Percentiles rank a stretch among this genome's conserved stretches.
Conservation (phyloP, 2,797 vertebrate genomes). For the Lepilemur ruficaudatus region DNA sequence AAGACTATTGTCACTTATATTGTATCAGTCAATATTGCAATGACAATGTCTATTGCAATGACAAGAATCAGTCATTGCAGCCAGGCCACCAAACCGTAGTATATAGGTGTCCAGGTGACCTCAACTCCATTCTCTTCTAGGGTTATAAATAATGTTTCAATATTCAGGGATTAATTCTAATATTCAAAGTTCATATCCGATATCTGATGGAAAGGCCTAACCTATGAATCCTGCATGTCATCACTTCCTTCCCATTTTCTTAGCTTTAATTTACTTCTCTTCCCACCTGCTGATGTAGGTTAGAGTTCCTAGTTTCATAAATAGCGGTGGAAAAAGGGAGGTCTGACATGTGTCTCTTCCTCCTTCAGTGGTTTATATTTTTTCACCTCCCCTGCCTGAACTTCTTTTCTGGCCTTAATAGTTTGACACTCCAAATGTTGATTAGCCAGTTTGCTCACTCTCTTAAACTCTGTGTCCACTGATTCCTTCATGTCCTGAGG, state of each 20-base stretch:
- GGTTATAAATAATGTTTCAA: background rate
- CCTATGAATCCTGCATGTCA: background rate
- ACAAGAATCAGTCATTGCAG: background rate
- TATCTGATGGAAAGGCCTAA: background rate
- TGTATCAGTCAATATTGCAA: no score
- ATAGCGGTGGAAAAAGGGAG: background rate
- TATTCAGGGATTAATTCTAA: background rate
- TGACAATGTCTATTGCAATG: no score
- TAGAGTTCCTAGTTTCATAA: background rate
- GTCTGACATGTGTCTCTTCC: background rate
- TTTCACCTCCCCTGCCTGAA: background rate
- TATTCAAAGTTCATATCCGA: background rate
- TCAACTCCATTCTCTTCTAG: background rate
- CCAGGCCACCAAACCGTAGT: background rate
- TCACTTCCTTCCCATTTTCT: background rate
- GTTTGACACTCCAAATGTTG: background rate
- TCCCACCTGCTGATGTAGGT: background rate
- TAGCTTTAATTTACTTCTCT: background rate
- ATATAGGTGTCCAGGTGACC: background rate
- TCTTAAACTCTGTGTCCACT: background rate
- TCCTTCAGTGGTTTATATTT: background rate
- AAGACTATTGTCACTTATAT: no score
- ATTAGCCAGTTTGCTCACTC: background rate
- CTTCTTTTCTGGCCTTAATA: background rate
- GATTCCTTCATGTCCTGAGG: background rate